These are phyloP conservation scores for Nerophis lumbriciformis DNA, from an alignment of 2,113 vertebrate species.

Conservation along the genomic window DNA sequence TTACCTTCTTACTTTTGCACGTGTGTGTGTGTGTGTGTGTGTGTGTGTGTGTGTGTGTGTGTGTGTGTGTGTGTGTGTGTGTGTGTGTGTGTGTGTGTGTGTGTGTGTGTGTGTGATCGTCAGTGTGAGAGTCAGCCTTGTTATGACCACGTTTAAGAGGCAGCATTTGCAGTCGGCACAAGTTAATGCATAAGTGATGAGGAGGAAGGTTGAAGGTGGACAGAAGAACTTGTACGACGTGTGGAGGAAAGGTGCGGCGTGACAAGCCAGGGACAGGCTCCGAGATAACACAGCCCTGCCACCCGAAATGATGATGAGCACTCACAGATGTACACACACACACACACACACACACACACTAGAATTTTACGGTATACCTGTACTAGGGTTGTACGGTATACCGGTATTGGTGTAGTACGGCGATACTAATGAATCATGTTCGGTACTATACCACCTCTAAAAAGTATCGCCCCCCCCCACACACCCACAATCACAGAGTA, in stretches of 20 bases:
- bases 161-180: conserved; percentile 30
- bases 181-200: conserved; percentile 49
- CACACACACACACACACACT: conserved; percentile 10
- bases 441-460: too few species aligned
- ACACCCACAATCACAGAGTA: too few species aligned
- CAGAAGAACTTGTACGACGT: conserved; percentile 14
- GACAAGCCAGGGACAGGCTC: conserved; percentile 16
- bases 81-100: conserved; percentile 6
- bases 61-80: not conserved
- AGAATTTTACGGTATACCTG: too few species aligned
- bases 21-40: too few species aligned
- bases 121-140: conserved; percentile 16
- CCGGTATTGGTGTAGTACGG: too few species aligned
- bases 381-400: not conserved
- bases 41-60: too few species aligned
- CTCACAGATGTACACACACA: conserved; percentile 11
- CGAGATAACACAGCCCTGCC: conserved; percentile 27
- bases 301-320: conserved; percentile 14
- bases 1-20: too few species aligned
- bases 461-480: too few species aligned
- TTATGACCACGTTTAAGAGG: conserved; percentile 31
- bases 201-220: conserved; percentile 30
- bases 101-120: conserved; percentile 15
- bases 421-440: too few species aligned
- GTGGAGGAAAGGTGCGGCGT: not conserved